Base-by-base conservation (phyloP, 2,888 invertebrate genomes). In the Temnothorax unifasciatus region DNA sequence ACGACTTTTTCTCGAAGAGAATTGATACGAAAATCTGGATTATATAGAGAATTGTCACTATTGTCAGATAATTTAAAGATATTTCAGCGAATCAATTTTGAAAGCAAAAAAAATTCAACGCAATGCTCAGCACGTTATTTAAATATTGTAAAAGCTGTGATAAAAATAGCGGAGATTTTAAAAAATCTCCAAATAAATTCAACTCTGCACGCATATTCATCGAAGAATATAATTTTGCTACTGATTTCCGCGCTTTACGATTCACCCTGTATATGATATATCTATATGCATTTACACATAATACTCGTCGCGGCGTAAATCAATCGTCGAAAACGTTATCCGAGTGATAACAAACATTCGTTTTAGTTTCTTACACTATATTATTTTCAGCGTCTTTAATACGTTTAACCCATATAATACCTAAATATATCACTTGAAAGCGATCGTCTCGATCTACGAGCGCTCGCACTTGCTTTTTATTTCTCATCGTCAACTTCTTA, bases 401-500 rank as follows among this genome's bases (percentile, higher is more conserved):
- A 75, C 9, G 76, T 86, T 74, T 84, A 66, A 74, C 66, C 11
- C 82, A 88, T 88, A 90, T 92, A 91, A 92, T 93, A 91, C 90
- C 90, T 92, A 92, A 90, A 91, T 92, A 92, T 91, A 93, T 92
- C 92, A 92, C 93, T 92, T 91, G 89, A 93, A 93, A 92, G 91
- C 92, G 89, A 88, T 92, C 91, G 77, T 90, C 92, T 93, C 93
- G 92, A 92, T 92, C 92, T 90, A 92, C 92, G 92, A 93, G 93
- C 91, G 87, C 82, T 91, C 90, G 89, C 90, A 87, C 87, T 91
- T 90, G 90, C 87, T 84, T 87, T 76, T 90, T 82, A 83, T 68
- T 61, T 63, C 54, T 85, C 47, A 21, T 44, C 54, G 25, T 41
- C 21, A 57, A 21, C 44, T 83, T 41, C 15, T 47, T 66, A 29